Conservation (phyloP, 2,797 vertebrate species). For the Halcyon leucocephala region DNA sequence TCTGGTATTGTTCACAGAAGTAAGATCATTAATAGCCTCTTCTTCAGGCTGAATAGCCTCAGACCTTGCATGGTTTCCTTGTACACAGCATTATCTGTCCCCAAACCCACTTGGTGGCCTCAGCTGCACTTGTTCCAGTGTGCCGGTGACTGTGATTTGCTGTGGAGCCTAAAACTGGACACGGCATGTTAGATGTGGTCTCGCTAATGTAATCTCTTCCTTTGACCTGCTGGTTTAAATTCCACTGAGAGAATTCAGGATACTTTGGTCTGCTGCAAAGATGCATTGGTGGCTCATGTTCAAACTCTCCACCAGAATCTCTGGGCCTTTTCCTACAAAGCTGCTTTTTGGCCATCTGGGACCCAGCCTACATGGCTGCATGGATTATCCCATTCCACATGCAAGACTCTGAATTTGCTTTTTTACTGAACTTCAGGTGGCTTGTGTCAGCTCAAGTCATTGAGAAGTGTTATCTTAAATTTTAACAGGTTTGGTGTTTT, state of each 20-base stretch:
- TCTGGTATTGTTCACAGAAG: background rate
- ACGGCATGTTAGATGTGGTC: background rate
- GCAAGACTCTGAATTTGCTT: background rate
- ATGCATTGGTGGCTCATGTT: background rate
- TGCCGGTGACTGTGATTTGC: background rate
- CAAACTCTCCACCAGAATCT: background rate
- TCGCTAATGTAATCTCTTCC: background rate
- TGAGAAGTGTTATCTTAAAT: background rate
- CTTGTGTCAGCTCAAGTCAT: background rate
- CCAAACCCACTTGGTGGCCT: background rate
- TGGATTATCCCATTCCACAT: background rate
- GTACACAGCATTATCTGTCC: background rate
- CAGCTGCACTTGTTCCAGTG: background rate
- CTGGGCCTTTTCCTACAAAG: background rate
- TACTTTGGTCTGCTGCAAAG: background rate
- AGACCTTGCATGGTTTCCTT: background rate
- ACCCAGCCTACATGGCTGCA: background rate
- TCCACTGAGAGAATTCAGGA: background rate
- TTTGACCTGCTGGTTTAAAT: background rate
- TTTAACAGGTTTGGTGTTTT: background rate
- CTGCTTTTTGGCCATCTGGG: background rate
- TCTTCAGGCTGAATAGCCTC: background rate
- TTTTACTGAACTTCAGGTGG: background rate
- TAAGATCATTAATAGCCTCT: background rate
- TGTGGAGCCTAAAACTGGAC: background rate